Evolutionary conservation across 2,888 invertebrate genomes (phyloP), one percentile per base, ranked within the genome.

Genomic region (Eupeodes latifasciatus): DNA sequence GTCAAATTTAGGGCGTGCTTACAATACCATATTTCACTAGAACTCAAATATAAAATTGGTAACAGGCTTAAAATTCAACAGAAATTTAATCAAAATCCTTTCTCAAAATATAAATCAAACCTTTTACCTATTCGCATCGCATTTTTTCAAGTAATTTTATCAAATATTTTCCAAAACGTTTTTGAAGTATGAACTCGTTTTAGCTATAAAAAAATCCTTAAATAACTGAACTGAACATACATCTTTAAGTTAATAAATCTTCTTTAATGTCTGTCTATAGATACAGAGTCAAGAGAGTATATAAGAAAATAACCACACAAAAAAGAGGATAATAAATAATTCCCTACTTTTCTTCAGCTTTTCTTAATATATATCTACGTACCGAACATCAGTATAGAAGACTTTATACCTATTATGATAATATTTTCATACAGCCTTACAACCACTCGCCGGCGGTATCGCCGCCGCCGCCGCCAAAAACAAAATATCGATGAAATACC

Each of bases 401-500:
- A n/a, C 49, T 67, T 9, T 19, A 59, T 34, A 6, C 16, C 11
- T 64, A 44, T 6, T 10, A 36, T 3, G 6, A 9, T 34, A 51
- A 49, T 19, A 19, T 40, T 16, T 53, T 53, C 51, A 6, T 57
- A 27, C 34, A 53, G 40, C 36, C 10, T 1, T 6, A 19, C 47
- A 16, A 47, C 44, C n/a, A 67, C 67, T 57, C 44, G 40, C 40
- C 40, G 40, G 6, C 40, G 40, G 6, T 9, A 9, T 7, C 40
- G 40, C 5, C 5, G 40, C 40, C 40, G 40, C 40, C 9, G 40
- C 14, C 9, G 47, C 47, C 71, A 40, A 6, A 10, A 61, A 69
- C 19, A 69, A 69, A 40, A 53, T 69, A 69, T 69, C 71, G 57
- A 72, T 57, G 57, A 72, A 57, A 72, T 57, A 40, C 27, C 19